A percentile compares a stretch with the other conserved stretches of the same genome.
Evolutionary conservation across 2,113 vertebrate species (phyloP).

Genomic region (Sinocyclocheilus maitianheensis): DNA sequence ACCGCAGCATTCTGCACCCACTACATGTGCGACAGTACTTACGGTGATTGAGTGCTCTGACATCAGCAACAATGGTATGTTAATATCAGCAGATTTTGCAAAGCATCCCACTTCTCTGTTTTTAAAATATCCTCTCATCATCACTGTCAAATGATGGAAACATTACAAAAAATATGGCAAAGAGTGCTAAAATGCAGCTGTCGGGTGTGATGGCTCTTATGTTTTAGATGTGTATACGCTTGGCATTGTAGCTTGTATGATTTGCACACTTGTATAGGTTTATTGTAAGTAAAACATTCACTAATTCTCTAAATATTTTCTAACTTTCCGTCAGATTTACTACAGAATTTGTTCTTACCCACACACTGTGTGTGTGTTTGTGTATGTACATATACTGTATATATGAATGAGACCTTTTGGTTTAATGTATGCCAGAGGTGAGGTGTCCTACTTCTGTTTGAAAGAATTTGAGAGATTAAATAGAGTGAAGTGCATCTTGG

Average conservation of each 20-base stretch:
- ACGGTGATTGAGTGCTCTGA: slow-evolving; percentile 9
- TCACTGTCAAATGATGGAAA: slow-evolving; percentile 13
- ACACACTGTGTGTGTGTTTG: too few relatives aligned
- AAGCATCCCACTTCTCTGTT: neutral
- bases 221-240: neutral
- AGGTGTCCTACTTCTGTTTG: slow-evolving; percentile 58
- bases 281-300: neutral
- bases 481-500: slow-evolving; percentile 56
- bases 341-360: neutral
- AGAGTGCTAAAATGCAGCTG: neutral
- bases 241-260: neutral
- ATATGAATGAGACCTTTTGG: neutral
- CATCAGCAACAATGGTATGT: slow-evolving; percentile 6
- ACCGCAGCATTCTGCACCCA: neutral
- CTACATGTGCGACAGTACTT: slow-evolving; percentile 9
- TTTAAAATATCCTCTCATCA: neutral
- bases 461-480: slow-evolving; percentile 44
- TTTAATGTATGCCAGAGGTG: slow-evolving; percentile 7
- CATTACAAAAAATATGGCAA: neutral
- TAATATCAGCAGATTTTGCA: slow-evolving; percentile 13
- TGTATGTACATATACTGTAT: too few relatives aligned
- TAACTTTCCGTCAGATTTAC: neutral
- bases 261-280: neutral
- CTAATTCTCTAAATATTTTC: neutral
- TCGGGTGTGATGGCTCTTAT: neutral